These are phyloP conservation scores for Dendroctonus valens DNA, from an alignment of 1,140 invertebrate species.

Conservation along the genomic window DNA sequence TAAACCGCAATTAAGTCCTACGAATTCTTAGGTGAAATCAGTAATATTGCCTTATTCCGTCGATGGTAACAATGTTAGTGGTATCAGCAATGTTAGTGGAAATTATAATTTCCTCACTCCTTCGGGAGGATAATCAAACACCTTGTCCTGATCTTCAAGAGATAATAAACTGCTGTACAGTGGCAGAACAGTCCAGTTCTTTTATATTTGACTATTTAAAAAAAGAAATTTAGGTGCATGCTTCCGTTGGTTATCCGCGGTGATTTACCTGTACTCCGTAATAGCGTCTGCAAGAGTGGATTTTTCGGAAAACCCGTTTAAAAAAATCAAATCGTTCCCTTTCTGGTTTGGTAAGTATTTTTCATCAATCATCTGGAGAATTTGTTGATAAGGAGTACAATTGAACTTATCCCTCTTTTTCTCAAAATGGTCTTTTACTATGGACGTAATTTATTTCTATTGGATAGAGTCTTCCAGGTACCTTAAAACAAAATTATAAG, in stretches of 20 bases:
- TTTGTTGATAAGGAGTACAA: slow-evolving; percentile 89
- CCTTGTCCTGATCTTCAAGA: slow-evolving; percentile 94
- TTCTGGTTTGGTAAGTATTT: slow-evolving; percentile 83
- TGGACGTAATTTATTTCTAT: slow-evolving; percentile 87
- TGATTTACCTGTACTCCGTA: slow-evolving; percentile 63
- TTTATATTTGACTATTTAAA: slow-evolving; percentile 62
- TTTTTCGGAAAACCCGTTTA: slow-evolving; percentile 96
- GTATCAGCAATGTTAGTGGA: slow-evolving; percentile 99
- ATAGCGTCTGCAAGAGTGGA: slow-evolving; percentile 85
- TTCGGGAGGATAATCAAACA: slow-evolving; percentile 95
- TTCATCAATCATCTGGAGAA: slow-evolving; percentile 88
- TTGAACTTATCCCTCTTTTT: slow-evolving; percentile 75
- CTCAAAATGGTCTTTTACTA: slow-evolving; percentile 69
- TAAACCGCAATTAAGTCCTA: neutral
- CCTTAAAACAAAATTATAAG: slow-evolving; percentile 45
- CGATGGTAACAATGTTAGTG: slow-evolving; percentile 98
- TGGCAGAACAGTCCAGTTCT: slow-evolving; percentile 90
- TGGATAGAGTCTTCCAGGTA: slow-evolving; percentile 91
- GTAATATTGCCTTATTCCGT: slow-evolving; percentile 68
- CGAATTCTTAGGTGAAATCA: neutral
- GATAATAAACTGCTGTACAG: slow-evolving; percentile 93
- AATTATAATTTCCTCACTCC: slow-evolving; percentile 93
- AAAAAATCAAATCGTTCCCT: slow-evolving; percentile 94
- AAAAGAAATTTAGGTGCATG: too few relatives aligned
- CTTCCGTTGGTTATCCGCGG: too few relatives aligned